Evolutionary conservation across 2,888 invertebrate species (phyloP).

Genomic region (Notodonta dromedarius): DNA sequence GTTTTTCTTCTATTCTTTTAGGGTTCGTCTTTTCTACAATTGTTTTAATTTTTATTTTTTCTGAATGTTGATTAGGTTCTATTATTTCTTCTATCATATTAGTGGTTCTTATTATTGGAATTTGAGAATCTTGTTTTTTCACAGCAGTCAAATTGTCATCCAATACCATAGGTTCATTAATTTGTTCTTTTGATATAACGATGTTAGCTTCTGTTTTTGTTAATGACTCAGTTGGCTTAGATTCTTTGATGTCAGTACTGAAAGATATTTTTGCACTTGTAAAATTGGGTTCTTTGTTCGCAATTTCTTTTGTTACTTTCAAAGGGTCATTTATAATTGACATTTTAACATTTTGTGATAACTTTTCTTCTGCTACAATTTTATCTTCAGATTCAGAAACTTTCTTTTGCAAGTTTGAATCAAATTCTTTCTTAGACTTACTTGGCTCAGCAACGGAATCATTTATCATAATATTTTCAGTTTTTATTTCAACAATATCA

Average conservation of each 20-base stretch:
- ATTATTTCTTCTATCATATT: conserved; percentile 6
- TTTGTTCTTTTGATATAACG: conserved; percentile 8
- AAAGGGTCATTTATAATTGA: background rate
- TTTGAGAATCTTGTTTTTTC: conserved; percentile 7
- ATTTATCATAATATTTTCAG: background rate
- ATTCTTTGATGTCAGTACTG: background rate
- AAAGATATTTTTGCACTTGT: background rate
- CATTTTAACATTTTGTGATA: background rate
- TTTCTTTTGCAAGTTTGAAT: background rate
- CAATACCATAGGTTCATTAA: conserved; percentile 9
- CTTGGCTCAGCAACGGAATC: background rate
- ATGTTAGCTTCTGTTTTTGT: conserved; percentile 11
- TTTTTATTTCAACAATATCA: background rate
- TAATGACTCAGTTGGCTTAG: conserved; percentile 12
- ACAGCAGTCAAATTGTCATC: background rate
- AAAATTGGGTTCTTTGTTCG: background rate
- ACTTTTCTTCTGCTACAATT: background rate
- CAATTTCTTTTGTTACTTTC: background rate
- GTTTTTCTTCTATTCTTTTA: background rate
- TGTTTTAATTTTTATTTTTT: background rate
- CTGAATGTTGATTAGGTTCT: conserved; percentile 11
- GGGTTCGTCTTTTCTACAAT: background rate
- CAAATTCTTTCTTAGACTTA: background rate
- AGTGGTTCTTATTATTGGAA: conserved; percentile 2
- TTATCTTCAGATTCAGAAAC: background rate